A percentile compares a stretch with the other conserved stretches of the same genome.
Evolutionary conservation across 2,113 vertebrate species (phyloP).

Genomic region (Megaptera novaeangliae): DNA sequence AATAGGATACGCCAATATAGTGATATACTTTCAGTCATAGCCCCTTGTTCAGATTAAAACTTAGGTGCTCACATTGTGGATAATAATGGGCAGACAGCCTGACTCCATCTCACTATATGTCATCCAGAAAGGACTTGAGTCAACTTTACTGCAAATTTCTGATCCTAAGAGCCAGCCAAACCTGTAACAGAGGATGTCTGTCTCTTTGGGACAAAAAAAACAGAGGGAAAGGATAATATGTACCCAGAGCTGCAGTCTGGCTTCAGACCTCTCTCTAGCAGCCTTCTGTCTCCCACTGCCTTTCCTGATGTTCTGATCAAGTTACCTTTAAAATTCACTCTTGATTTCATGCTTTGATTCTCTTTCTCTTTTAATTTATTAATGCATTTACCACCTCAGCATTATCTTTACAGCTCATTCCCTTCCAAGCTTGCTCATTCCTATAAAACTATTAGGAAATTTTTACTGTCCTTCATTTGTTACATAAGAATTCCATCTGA

Average conservation of each 20-base stretch:
- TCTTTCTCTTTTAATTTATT: constrained; percentile 78
- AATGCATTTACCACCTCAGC: constrained; percentile 70
- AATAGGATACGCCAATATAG: constrained; percentile 83
- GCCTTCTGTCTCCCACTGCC: constrained; percentile 70
- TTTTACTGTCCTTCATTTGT: not conserved
- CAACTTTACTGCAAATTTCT: constrained; percentile 52
- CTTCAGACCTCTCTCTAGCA: constrained; percentile 74
- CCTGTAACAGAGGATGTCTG: constrained; percentile 81
- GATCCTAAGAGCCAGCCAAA: constrained; percentile 79
- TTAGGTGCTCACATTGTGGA: constrained; percentile 74
- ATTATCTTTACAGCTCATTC: constrained; percentile 61
- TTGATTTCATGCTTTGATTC: constrained; percentile 66
- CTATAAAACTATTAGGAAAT: not conserved
- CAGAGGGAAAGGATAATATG: not conserved
- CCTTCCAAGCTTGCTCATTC: constrained; percentile 1
- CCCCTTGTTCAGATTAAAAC: constrained; percentile 80
- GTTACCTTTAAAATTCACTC: constrained; percentile 76
- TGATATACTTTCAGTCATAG: constrained; percentile 80
- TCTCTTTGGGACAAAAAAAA: constrained; percentile 68
- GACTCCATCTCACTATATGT: constrained; percentile 81
- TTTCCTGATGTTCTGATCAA: constrained; percentile 63
- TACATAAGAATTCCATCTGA: constrained; percentile 22
- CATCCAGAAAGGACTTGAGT: constrained; percentile 76
- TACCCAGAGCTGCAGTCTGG: constrained; percentile 54
- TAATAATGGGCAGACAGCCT: constrained; percentile 85